Evolutionary conservation across 2,113 vertebrate species (phyloP).

Genomic region (Procapra przewalskii): DNA sequence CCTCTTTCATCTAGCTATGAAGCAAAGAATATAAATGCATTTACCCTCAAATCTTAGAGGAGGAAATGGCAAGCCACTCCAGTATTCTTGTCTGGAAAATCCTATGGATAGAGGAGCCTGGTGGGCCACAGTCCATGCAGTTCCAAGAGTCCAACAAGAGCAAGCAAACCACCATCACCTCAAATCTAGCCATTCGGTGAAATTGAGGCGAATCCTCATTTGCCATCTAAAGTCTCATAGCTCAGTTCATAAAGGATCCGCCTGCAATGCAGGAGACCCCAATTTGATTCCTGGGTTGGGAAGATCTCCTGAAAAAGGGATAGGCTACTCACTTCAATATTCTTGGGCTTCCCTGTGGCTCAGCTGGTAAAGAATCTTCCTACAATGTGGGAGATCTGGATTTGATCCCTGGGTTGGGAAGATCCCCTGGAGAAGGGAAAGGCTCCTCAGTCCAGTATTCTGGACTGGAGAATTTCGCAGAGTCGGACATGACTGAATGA

Average conservation of each 20-base stretch:
- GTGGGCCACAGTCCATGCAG: not conserved
- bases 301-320: not conserved
- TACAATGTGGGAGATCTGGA: not conserved
- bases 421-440: not conserved
- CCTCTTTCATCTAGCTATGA: not conserved
- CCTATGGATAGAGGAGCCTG: not conserved
- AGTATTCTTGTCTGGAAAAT: not conserved
- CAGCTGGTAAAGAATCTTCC: not conserved
- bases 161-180: not conserved
- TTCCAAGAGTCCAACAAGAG: fast-evolving
- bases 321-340: not conserved
- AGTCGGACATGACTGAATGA: not conserved
- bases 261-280: not conserved
- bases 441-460: not conserved
- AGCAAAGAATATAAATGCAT: not conserved
- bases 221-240: not conserved
- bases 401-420: not conserved
- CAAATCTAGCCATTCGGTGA: not conserved
- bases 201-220: not conserved
- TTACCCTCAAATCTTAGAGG: not conserved
- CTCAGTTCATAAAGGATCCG: not conserved
- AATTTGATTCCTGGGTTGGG: not conserved
- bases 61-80: not conserved
- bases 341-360: not conserved
- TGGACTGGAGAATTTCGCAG: not conserved